phyloP scores from a whole-genome alignment of 2,888 invertebrate genomes.

The Toxonevra muliebris region DNA sequence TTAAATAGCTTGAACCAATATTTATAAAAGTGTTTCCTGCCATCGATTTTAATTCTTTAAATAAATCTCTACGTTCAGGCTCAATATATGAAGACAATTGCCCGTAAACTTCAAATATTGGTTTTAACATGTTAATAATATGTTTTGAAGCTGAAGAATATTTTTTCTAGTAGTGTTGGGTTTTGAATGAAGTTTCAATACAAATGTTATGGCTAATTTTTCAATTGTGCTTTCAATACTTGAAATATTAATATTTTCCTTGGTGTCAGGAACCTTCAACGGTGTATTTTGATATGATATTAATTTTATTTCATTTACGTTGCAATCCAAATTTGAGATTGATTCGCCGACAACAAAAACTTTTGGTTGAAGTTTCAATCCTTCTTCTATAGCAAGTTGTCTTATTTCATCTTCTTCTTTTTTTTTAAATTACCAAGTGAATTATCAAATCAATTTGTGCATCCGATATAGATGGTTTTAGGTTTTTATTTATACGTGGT shows the following conservation, averaged over 20 bases:
- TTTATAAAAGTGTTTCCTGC: slow-evolving; percentile 3
- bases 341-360: slow-evolving; percentile 5
- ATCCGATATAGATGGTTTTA: no score
- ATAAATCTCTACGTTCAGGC: background rate
- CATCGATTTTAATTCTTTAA: background rate
- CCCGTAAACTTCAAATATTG: slow-evolving; percentile 7
- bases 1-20: slow-evolving; percentile 22
- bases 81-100: background rate
- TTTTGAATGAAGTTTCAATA: slow-evolving; percentile 25
- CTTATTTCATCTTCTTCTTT: no score
- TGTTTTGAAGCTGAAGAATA: slow-evolving; percentile 13
- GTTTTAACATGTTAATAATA: slow-evolving; percentile 17
- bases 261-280: no score
- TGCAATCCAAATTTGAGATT: slow-evolving; percentile 2
- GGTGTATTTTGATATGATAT: no score
- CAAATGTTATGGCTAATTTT: slow-evolving; percentile 20
- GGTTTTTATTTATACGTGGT: no score
- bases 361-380: slow-evolving; percentile 1
- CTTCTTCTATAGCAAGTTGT: background rate
- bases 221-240: slow-evolving; percentile 11
- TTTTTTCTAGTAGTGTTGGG: slow-evolving; percentile 27
- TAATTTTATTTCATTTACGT: no score
- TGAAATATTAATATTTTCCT: slow-evolving; percentile 23
- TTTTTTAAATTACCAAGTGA: no score
- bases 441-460: no score